phyloP scores from a whole-genome alignment of 2,888 invertebrate species.

The Perdita meconis region DNA sequence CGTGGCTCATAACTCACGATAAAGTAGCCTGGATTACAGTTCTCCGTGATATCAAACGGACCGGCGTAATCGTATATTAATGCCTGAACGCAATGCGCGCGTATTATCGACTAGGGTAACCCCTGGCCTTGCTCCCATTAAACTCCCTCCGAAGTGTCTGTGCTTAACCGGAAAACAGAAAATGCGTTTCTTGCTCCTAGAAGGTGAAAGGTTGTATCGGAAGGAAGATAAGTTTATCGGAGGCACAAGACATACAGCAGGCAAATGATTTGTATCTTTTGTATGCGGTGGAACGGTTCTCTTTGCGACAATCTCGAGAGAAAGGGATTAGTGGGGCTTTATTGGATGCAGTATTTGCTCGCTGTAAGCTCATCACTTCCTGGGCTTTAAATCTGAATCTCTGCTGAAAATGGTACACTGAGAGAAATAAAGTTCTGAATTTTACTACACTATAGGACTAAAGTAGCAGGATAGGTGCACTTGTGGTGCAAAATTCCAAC shows the following conservation, averaged over 20 bases:
- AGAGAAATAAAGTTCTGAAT: too few relatives aligned
- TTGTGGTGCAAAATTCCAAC: too few relatives aligned
- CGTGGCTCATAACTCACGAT: constrained; percentile 72
- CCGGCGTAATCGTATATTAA: constrained; percentile 68
- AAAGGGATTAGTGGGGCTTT: constrained; percentile 30
- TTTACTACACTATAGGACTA: too few relatives aligned
- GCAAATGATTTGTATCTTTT: constrained; percentile 26
- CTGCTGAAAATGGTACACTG: too few relatives aligned
- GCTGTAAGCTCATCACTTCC: too few relatives aligned
- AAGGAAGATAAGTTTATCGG: constrained; percentile 21
- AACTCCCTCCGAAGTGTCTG: constrained; percentile 47
- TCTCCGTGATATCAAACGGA: constrained; percentile 37
- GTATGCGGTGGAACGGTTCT: background rate
- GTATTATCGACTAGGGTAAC: constrained; percentile 49
- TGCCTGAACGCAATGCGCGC: constrained; percentile 59
- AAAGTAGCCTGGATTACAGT: constrained; percentile 67
- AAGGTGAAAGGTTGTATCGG: constrained; percentile 17
- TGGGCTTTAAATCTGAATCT: too few relatives aligned
- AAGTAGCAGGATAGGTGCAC: too few relatives aligned
- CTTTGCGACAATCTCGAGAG: constrained; percentile 29
- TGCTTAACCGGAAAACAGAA: constrained; percentile 58
- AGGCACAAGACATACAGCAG: constrained; percentile 2
- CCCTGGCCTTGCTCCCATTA: constrained; percentile 62
- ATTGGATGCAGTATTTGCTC: too few relatives aligned
- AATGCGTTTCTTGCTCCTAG: constrained; percentile 61